Evolutionary conservation across 2,113 vertebrate species (phyloP).

Genomic region (Macroglossus sobrinus): DNA sequence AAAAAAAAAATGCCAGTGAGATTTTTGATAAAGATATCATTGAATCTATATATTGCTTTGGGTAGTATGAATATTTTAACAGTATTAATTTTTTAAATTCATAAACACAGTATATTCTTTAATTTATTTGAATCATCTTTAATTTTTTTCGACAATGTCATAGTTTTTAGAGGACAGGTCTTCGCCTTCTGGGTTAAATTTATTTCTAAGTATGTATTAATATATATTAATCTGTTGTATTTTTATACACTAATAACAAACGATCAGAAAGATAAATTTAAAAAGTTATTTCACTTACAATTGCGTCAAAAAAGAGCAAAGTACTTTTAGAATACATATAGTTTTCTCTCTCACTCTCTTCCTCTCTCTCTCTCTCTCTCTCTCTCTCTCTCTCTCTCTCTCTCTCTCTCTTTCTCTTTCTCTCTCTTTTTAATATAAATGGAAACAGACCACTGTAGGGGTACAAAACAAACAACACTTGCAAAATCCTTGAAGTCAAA

Average conservation of each 20-base stretch:
- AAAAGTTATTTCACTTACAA: background rate
- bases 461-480: background rate
- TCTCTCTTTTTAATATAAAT: background rate
- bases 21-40: background rate
- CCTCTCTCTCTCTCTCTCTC: background rate
- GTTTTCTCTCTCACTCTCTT: background rate
- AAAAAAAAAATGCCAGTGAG: background rate
- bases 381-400: background rate
- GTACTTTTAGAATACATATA: background rate
- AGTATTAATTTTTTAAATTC: background rate
- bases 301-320: background rate
- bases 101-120: background rate
- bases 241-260: background rate
- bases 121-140: background rate
- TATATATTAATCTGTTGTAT: background rate
- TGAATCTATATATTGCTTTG: background rate
- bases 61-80: background rate
- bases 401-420: background rate
- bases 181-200: background rate
- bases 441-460: background rate
- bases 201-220: background rate
- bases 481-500: conserved; percentile 29
- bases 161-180: background rate
- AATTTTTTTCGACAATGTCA: background rate
- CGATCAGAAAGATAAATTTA: background rate